Base-by-base conservation (phyloP, 2,113 vertebrate genomes). In the Burhinus oedicnemus region DNA sequence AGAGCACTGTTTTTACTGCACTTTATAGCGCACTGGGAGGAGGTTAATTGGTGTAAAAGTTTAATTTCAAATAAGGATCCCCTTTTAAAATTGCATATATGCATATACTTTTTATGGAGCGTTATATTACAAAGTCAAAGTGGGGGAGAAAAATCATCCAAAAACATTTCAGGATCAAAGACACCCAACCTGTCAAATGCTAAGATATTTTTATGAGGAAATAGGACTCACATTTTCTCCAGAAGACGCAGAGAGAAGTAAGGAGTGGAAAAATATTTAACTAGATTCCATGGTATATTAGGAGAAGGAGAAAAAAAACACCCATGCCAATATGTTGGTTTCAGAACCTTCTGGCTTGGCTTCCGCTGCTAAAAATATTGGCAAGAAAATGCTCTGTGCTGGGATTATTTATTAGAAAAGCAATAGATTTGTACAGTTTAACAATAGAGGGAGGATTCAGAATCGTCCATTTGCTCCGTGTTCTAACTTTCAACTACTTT, bases 121-220 rank as follows among this genome's bases (percentile, higher is more conserved):
- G n/a, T 98, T 95, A 49, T 87, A 95, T 98, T 98, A 98, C 98
- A 97, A 97, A 98, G 97, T 94, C 94, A 79, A 92, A 68, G 89
- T 88, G 52, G 94, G 89, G 95, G 84, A 96, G 96, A 97, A 97
- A 97, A 97, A 95, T 96, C 89, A 94, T 95, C 92, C 90, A 75
- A 87, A 96, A 96, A 92, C 84, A 94, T 89, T 96, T 79, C 91
- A 97, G 95, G 96, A 98, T 98, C 97, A 97, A 98, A 96, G 96
- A 98, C 97, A 96, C 72, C 79, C 87, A 97, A 96, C 83, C 96
- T 98, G 98, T 97, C 97, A 98, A 97, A 96, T 75, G 93, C 91
- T 94, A 87, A 97, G 95, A 97, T 97, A 94, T 97, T 98, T 98
- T 98, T 97, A 85, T 96, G 96, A 97, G 97, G 95, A 98, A 98